These are phyloP conservation scores for Ceuthmochares aereus DNA, from an alignment of 2,113 vertebrate genomes.

Conservation along the genomic window DNA sequence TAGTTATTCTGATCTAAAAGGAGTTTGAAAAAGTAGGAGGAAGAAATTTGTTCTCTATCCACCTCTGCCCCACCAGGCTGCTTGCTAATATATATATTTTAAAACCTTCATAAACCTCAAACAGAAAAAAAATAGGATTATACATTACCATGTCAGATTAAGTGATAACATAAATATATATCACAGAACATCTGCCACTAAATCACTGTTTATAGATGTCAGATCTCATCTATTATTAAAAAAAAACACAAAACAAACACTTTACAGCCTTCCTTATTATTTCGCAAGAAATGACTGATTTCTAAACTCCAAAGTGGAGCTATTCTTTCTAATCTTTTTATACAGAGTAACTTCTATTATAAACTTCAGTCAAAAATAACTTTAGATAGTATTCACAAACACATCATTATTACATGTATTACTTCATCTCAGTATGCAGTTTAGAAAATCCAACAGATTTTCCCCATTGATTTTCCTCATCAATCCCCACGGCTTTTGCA, in stretches of 20 bases:
- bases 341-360: background rate
- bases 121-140: conserved; percentile 29
- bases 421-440: background rate
- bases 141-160: conserved; percentile 46
- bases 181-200: conserved; percentile 62
- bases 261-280: conserved; percentile 35
- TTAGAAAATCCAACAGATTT: background rate
- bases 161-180: conserved; percentile 67
- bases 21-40: background rate
- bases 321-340: conserved; percentile 21
- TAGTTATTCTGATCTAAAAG: background rate
- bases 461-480: conserved; percentile 17
- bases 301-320: background rate
- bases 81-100: conserved; percentile 1
- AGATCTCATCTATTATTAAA: conserved; percentile 65
- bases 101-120: conserved; percentile 54
- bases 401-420: background rate
- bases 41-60: background rate
- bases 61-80: conserved; percentile 19
- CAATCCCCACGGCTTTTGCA: background rate
- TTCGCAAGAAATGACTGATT: background rate
- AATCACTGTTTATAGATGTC: conserved; percentile 65
- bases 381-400: background rate
- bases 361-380: conserved; percentile 12
- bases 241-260: background rate